phyloP scores from a whole-genome alignment of 2,888 invertebrate genomes.

The Callinectes sapidus region DNA sequence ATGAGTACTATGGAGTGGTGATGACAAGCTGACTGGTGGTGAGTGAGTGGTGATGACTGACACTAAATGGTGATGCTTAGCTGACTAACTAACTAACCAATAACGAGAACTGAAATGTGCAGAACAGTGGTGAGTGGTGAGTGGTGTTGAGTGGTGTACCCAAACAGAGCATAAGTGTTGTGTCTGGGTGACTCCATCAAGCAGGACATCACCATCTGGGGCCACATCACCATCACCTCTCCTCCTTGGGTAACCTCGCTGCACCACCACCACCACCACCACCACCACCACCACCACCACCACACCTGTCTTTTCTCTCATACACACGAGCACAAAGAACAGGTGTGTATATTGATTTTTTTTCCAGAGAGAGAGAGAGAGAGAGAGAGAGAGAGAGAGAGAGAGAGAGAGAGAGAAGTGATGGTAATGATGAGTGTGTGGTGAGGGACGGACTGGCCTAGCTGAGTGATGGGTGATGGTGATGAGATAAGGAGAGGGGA shows the following conservation, averaged over 20 bases:
- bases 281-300: not conserved
- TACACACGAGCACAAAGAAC: not conserved
- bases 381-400: not conserved
- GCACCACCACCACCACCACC: not conserved
- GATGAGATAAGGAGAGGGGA: not conserved
- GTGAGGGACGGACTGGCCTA: not conserved
- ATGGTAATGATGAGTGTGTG: not conserved
- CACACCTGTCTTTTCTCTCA: conserved; percentile 25
- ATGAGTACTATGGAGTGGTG: not conserved
- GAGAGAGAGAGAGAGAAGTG: not conserved
- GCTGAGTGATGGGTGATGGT: conserved; percentile 17
- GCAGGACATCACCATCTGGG: not conserved
- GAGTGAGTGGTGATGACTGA: not conserved
- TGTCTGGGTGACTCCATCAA: not conserved
- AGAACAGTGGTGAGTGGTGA: not conserved
- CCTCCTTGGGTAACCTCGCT: not conserved
- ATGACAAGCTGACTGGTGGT: not conserved
- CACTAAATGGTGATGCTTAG: not conserved
- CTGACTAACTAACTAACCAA: not conserved
- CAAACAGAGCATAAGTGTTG: not conserved
- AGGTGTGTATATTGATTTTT: not conserved
- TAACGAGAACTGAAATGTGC: not conserved
- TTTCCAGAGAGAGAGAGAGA: not conserved
- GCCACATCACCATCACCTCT: not conserved
- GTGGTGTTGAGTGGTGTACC: not conserved